Evolutionary conservation across 2,113 vertebrate species (phyloP).

Genomic region (Plestiodon gilberti): DNA sequence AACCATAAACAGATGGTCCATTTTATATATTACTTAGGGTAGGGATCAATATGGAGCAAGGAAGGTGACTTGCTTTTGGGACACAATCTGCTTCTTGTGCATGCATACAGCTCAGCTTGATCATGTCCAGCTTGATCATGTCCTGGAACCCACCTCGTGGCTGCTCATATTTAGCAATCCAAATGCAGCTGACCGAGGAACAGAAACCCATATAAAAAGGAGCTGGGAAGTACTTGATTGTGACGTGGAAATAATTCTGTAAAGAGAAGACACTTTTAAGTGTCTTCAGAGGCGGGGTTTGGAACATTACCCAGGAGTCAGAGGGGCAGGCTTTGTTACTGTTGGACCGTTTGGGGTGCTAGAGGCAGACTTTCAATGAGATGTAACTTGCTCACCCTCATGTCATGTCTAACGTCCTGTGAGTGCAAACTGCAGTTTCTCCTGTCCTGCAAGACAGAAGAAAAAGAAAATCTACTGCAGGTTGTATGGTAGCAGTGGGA

Average conservation of each 20-base stretch:
- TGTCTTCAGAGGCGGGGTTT: neutral
- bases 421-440: too few relatives aligned
- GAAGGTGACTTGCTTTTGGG: neutral
- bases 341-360: neutral
- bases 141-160: neutral
- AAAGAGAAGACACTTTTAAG: neutral
- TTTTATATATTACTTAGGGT: too few relatives aligned
- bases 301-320: neutral
- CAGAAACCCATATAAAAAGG: neutral
- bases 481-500: neutral
- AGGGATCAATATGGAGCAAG: neutral
- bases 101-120: too few relatives aligned
- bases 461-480: neutral
- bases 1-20: neutral
- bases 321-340: neutral
- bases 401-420: neutral
- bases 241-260: neutral
- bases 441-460: neutral
- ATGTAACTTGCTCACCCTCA: neutral
- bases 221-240: too few relatives aligned
- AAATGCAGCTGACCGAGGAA: neutral
- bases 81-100: neutral
- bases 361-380: neutral
- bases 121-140: neutral
- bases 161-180: neutral